A percentile compares a stretch with the other conserved stretches of the same genome.
phyloP scores from a whole-genome alignment of 2,888 invertebrate species.

The Rhingia campestris region DNA sequence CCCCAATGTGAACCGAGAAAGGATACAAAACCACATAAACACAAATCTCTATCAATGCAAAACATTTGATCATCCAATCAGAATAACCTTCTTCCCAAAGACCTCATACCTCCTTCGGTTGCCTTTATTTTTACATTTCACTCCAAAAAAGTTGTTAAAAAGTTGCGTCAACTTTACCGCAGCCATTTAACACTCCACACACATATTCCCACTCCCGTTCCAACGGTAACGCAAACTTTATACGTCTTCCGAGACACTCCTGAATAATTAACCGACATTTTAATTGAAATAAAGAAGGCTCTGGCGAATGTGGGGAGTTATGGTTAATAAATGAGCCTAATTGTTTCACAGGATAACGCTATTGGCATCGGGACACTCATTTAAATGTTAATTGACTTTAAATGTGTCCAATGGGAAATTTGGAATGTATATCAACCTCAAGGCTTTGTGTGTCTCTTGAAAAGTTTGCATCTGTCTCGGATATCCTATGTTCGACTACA shows the following conservation, averaged over 20 bases:
- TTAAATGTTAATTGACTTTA: conserved; percentile 33
- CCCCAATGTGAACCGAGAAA: no score
- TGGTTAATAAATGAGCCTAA: conserved; percentile 66
- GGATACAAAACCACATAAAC: no score
- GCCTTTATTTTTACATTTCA: conserved; percentile 22
- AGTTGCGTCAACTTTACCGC: conserved; percentile 26
- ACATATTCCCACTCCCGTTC: neutral
- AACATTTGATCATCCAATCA: no score
- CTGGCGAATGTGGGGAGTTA: conserved; percentile 30
- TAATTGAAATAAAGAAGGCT: conserved; percentile 61
- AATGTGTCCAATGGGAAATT: conserved; percentile 35
- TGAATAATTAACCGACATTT: conserved; percentile 67
- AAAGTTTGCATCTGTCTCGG: neutral
- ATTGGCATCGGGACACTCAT: conserved; percentile 45
- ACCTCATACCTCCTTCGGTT: neutral
- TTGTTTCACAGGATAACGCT: conserved; percentile 55
- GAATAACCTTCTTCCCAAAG: no score
- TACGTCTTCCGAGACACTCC: conserved; percentile 51
- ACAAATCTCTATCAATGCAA: no score
- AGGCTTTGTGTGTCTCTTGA: neutral
- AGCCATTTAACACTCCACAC: conserved; percentile 16
- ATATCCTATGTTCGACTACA: neutral
- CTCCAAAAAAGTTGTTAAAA: conserved; percentile 43
- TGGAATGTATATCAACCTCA: neutral
- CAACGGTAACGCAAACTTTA: conserved; percentile 53